Evolutionary conservation across 2,113 vertebrate genomes (phyloP), one percentile per base, ranked within the genome.

Genomic region (Porphyrio hochstetteri): DNA sequence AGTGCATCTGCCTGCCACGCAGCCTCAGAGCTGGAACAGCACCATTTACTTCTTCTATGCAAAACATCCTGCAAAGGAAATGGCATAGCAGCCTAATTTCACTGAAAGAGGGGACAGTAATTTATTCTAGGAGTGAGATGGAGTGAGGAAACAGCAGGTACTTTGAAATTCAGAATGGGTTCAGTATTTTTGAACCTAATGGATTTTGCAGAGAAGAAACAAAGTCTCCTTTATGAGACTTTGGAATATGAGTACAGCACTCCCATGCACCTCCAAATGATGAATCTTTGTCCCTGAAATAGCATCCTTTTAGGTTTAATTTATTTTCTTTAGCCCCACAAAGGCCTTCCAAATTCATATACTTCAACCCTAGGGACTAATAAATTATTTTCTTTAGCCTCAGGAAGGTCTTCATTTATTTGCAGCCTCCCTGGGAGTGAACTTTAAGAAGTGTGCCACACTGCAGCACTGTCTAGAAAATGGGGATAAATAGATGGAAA

Each of bases 321-420:
- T 98, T 97, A 97, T 98, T 97, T 97, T 95, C 90, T 94, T 97
- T 96, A 96, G 94, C 84, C 86, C 92, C 83, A 95, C 0, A 60
- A 96, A 97, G 97, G 93, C 68, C 95, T 96, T 82, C 76, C 93
- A 94, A 91, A 96, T 98, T 97, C 95, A 97, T 98, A 95, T 79
- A 92, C 90, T 74, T 82, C 93, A 90, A 79, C 60, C 79, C 64
- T 72, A 63, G 88, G 91, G 96, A 95, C 93, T 97, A 97, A 97
- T 97, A 97, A 97, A 97, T 97, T 97, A 95, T 96, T 97, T 96
- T 95, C 92, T 95, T 96, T 67, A 29, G 94, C 75, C 91, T 87
- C 83, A 94, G 74, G 94, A 97, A 98, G 95, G 97, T 93, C 78
- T 92, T 98, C 94, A 97, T 97, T 98, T 98, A 96, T 98, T 98